These are phyloP conservation scores for Oopsacas minuta DNA, from an alignment of 37 sponge, comb jelly and placozoan species.

Conservation along the genomic window DNA sequence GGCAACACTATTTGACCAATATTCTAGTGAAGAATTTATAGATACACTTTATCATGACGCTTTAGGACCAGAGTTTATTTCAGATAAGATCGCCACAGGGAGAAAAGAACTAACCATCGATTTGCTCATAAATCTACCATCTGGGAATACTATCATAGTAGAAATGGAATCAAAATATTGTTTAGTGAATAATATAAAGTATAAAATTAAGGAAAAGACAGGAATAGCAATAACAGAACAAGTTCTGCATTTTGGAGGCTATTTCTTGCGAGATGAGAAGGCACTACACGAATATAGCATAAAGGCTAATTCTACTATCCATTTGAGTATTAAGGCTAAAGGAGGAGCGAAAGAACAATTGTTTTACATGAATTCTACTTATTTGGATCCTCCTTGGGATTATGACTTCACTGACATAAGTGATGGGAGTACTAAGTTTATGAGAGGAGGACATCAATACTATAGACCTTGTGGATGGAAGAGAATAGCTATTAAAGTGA, in stretches of 20 bases:
- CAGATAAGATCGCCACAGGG: not conserved
- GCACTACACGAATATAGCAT: not conserved
- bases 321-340: not conserved
- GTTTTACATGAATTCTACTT: not conserved
- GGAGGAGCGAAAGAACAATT: not conserved
- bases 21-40: not conserved
- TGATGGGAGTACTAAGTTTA: constrained; percentile 22
- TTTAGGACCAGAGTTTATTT: not conserved
- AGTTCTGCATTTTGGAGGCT: not conserved
- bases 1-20: not conserved
- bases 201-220: not conserved
- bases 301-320: not conserved
- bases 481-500: constrained; percentile 23
- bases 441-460: constrained; percentile 30
- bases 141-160: not conserved
- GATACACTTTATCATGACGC: no score
- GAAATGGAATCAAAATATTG: not conserved
- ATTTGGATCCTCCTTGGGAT: not conserved
- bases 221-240: not conserved
- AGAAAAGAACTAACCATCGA: not conserved
- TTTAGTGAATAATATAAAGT: not conserved
- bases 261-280: not conserved
- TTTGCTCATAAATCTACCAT: not conserved
- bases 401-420: constrained; percentile 26
- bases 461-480: constrained; percentile 35